Conservation (phyloP, 2,797 vertebrate species). For the Amblyopsis hoosieri region DNA sequence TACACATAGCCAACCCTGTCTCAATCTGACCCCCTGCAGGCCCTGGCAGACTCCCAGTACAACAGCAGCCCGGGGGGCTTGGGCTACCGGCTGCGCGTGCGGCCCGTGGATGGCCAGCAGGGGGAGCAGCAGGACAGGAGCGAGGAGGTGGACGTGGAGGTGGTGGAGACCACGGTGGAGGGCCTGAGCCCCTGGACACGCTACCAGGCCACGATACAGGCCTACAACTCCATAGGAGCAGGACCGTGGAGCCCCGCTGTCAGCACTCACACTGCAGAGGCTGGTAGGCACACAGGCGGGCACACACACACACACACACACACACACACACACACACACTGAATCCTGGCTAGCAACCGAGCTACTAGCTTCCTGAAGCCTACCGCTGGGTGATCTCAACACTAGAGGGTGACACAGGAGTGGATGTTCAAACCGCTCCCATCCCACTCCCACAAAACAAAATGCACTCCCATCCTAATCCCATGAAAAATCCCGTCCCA, state of each 20-base stretch:
- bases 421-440: too few species aligned
- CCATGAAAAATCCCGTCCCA: too few species aligned
- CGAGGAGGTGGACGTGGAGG: neutral
- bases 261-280: constrained; percentile 84
- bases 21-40: constrained; percentile 66
- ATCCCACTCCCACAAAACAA: too few species aligned
- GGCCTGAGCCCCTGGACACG: constrained; percentile 88
- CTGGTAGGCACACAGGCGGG: constrained; percentile 73
- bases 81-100: constrained; percentile 84
- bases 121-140: constrained; percentile 67
- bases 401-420: too few species aligned
- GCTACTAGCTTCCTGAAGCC: too few species aligned
- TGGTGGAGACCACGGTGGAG: constrained; percentile 81
- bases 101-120: constrained; percentile 73
- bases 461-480: too few species aligned
- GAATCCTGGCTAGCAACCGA: too few species aligned
- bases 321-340: constrained; percentile 6
- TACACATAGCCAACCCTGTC: neutral
- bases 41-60: constrained; percentile 85
- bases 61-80: constrained; percentile 91
- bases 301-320: constrained; percentile 10
- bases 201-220: constrained; percentile 90
- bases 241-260: constrained; percentile 89
- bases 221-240: constrained; percentile 90
- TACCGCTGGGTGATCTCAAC: too few species aligned